Evolutionary conservation across 1,140 invertebrate genomes (phyloP), one percentile per base, ranked within the genome.

Genomic region (Atta cephalotes): DNA sequence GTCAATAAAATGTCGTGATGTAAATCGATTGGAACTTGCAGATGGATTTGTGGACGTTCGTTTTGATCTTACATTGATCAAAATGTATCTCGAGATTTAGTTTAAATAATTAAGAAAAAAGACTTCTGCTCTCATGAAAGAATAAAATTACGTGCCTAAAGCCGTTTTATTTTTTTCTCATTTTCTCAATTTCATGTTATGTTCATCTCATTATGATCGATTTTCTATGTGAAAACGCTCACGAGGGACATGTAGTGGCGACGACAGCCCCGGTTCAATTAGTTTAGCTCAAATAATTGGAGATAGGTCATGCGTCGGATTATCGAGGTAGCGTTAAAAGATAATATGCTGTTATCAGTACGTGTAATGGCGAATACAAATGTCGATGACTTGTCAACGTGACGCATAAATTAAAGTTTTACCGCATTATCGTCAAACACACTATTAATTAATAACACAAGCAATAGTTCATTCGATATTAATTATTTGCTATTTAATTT

Each of bases 211-310:
- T 87, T 85, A 18, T 25, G 28, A 79, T 85, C 51, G 70, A 85
- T 77, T 89, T 80, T 80, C 56, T 14, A 49, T 18, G 25, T 31
- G 71, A 86, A 86, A 88, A 81, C 18, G 60, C 0, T 35, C n/a
- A n/a, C 53, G 28, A 49, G 35, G 49, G 16, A 21, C 35, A 9
- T 28, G n/a, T 5, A 21, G 45, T 45, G 53, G 18, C 10, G 65
- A 65, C 58, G 63, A 31, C 25, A 25, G 25, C 58, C 49, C 18
- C 25, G 21, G 18, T 56, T 79, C 87, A 88, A 89, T 88, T 89
- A 88, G 76, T 76, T 88, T 87, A 71, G 74, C 62, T 58, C 53
- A 71, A 80, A 89, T 88, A 89, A 87, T 79, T 60, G 53, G 16
- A 31, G 39, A 45, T 25, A 35, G 21, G 56, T 74, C 74, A 82